phyloP scores from a whole-genome alignment of 2,113 vertebrate genomes.

The Reinhardtius hippoglossoides region DNA sequence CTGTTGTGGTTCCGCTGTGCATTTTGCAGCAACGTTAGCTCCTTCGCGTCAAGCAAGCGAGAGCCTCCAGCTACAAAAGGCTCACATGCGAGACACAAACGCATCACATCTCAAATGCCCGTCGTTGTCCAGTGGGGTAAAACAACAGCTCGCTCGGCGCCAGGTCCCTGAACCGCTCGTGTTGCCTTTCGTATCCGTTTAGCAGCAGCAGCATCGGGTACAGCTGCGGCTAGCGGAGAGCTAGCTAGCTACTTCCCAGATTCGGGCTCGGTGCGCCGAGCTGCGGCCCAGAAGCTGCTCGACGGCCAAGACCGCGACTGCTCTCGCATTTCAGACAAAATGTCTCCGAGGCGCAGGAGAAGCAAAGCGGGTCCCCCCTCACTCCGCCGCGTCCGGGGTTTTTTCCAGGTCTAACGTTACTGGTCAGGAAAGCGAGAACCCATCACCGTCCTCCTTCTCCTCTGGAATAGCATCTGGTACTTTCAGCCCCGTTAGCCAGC shows the following conservation, averaged over 20 bases:
- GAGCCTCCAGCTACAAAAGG: constrained; percentile 61
- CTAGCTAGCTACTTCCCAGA: constrained; percentile 70
- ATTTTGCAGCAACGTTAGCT: constrained; percentile 73
- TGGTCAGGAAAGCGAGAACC: constrained; percentile 75
- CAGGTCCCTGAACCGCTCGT: constrained; percentile 52
- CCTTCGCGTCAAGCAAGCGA: constrained; percentile 48
- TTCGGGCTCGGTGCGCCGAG: constrained; percentile 66
- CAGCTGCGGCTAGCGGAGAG: constrained; percentile 75
- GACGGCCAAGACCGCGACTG: constrained; percentile 58
- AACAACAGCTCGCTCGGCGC: constrained; percentile 49
- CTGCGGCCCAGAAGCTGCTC: constrained; percentile 77
- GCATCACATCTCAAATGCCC: constrained; percentile 70
- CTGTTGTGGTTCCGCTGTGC: constrained; percentile 65
- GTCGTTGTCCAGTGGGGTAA: constrained; percentile 23
- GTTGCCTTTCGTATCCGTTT: constrained; percentile 60
- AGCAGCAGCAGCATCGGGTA: constrained; percentile 73
- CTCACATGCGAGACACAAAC: constrained; percentile 44
- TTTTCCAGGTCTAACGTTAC: constrained; percentile 45
- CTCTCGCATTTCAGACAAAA: constrained; percentile 50
- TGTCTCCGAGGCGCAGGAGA: constrained; percentile 16
- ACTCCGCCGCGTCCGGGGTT: background rate
- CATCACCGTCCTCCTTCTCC: constrained; percentile 73
- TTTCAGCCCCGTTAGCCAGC: constrained; percentile 62
- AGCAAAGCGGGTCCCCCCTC: background rate
- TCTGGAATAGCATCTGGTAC: constrained; percentile 80